Base-by-base conservation (phyloP, 2,888 invertebrate genomes). In the Sthenelais limicola region DNA sequence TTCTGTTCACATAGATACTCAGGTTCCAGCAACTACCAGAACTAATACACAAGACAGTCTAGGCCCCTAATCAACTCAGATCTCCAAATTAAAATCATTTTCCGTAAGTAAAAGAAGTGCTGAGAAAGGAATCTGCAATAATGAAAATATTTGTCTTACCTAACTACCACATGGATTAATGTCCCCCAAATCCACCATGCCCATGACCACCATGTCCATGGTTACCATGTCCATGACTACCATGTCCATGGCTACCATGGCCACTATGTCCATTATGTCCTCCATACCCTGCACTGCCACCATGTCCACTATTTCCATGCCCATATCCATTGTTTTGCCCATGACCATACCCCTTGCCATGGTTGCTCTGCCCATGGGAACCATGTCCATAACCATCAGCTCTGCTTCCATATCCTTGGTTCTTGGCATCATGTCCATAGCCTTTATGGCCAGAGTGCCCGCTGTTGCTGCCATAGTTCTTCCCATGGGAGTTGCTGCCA, bases 251-350 rank as follows among this genome's bases (percentile, higher is more conserved):
- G 7, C 43, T 26, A n/a, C 35, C 33, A 35, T 43, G 66, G 3
- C 38, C 26, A 4, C 26, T 43, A 38, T 38, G 43, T 12, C 66
- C 66, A 12, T 66, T 26, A 24, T 66, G 66, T 28, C 66, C 66
- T 3, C 43, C 66, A 15, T 66, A 43, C 12, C 43, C 43, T 5
- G 66, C 66, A 4, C 66, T 43, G 7, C 66, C 66, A 21, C 43
- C 43, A n/a, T 26, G 35, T 3, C 43, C 43, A 2, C 66, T 43
- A 43, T 66, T 43, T 21, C 66, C 66, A 66, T 66, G 66, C 12
- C 38, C 66, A 1, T 43, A 38, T 43, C 43, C 43, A 9, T 66
- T 52, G 26, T 52, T 26, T 5, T 52, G 52, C 21, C 52, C 52
- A 24, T 52, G 52, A 12, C 52, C 52, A 24, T 24, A 12, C 15